phyloP scores from a whole-genome alignment of 1,140 invertebrate species.

The Oreohelix idahoensis region DNA sequence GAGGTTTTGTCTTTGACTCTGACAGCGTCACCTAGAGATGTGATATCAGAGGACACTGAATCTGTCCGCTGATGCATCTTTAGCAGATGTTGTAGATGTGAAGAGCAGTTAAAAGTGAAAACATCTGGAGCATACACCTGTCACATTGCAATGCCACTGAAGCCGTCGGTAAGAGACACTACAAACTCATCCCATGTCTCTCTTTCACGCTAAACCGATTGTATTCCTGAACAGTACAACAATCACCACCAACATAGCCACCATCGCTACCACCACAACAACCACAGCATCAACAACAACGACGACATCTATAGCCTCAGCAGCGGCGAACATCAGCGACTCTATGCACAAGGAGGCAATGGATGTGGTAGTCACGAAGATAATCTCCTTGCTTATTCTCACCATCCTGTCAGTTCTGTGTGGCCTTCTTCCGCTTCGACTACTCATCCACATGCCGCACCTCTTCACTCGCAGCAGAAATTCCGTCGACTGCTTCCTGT shows the following conservation, averaged over 20 bases:
- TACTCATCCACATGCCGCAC: slow-evolving; percentile 55
- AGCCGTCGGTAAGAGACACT: background rate
- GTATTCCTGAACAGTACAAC: slow-evolving; percentile 14
- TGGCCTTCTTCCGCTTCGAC: slow-evolving; percentile 60
- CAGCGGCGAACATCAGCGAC: background rate
- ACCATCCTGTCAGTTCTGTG: slow-evolving; percentile 60
- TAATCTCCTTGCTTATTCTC: slow-evolving; percentile 61
- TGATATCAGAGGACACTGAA: too few species aligned
- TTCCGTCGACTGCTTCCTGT: slow-evolving; percentile 60
- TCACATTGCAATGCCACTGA: background rate
- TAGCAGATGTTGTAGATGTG: background rate
- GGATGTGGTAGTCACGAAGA: slow-evolving; percentile 69
- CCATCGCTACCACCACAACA: background rate
- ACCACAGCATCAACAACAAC: background rate
- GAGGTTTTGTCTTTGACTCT: too few species aligned
- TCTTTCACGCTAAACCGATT: slow-evolving; percentile 3
- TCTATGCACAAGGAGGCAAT: slow-evolving; percentile 51
- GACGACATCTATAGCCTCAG: too few species aligned
- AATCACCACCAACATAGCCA: background rate
- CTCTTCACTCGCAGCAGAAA: slow-evolving; percentile 54
- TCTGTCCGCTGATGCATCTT: background rate
- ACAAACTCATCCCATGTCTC: slow-evolving; percentile 12
- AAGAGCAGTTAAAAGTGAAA: background rate
- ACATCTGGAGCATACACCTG: background rate
- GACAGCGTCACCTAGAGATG: too few species aligned